Conservation (phyloP, 2,888 invertebrate species). For the Spialia ferax region DNA sequence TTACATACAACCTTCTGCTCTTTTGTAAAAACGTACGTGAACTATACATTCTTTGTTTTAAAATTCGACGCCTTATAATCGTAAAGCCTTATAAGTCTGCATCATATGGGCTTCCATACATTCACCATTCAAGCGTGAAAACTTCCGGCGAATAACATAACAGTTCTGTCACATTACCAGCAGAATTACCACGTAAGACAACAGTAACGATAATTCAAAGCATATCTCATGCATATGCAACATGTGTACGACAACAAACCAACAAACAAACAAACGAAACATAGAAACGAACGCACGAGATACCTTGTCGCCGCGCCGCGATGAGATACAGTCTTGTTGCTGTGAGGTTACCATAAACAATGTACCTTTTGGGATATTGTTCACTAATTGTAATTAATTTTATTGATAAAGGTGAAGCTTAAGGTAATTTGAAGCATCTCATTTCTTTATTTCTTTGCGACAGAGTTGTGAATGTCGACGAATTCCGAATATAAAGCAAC, state of each 20-base stretch:
- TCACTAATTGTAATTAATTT: neutral
- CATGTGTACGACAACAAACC: constrained; percentile 58
- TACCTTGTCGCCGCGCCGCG: constrained; percentile 49
- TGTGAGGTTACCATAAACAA: constrained; percentile 48
- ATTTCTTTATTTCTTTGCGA: neutral
- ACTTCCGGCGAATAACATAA: constrained; percentile 11
- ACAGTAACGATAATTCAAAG: constrained; percentile 58
- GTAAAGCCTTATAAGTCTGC: too few species aligned
- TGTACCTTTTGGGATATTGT: constrained; percentile 13
- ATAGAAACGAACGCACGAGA: constrained; percentile 50
- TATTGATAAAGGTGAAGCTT: neutral
- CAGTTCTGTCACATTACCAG: constrained; percentile 43
- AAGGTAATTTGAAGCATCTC: neutral
- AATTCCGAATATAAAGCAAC: too few species aligned
- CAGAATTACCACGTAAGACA: constrained; percentile 53
- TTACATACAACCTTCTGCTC: too few species aligned
- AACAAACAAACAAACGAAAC: constrained; percentile 58
- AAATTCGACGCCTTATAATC: neutral
- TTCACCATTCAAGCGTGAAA: neutral
- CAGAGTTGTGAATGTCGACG: too few species aligned
- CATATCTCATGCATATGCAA: constrained; percentile 76
- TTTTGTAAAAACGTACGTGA: neutral
- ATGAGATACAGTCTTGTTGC: constrained; percentile 47
- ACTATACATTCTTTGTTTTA: neutral
- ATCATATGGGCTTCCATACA: too few species aligned